Conservation (phyloP, 2,797 vertebrate species). For the Scolopax bukidnonensis region DNA sequence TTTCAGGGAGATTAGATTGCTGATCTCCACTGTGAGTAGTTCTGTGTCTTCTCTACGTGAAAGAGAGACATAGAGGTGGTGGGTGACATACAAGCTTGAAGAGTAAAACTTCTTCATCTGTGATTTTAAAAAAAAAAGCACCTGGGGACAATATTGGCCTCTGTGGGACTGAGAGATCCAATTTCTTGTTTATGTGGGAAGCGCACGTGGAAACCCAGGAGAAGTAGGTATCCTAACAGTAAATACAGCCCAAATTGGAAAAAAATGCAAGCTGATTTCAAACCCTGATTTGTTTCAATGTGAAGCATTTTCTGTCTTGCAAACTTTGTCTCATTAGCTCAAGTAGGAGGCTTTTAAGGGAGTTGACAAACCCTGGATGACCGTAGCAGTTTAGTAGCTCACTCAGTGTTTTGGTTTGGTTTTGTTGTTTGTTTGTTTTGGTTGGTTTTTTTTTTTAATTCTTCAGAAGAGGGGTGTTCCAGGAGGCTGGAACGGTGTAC, state of each 20-base stretch:
- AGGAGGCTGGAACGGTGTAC: not conserved
- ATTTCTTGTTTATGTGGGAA: not conserved
- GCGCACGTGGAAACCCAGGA: not conserved
- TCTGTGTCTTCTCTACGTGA: not conserved
- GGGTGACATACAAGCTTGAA: not conserved
- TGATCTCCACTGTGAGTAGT: not conserved
- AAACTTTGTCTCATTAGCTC: not conserved
- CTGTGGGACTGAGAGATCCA: not conserved
- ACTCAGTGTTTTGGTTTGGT: not conserved
- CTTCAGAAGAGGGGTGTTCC: not conserved
- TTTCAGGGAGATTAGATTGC: not conserved
- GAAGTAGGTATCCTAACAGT: not conserved
- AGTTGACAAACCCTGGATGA: not conserved
- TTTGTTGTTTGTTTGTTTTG: not conserved
- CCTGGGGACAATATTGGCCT: not conserved
- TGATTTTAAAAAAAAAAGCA: not conserved
- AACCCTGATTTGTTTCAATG: not conserved
- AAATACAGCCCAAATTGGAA: not conserved
- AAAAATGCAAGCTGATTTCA: not conserved
- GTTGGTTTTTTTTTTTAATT: not conserved
- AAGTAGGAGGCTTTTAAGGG: not conserved
- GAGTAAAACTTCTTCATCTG: not conserved
- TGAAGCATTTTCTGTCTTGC: not conserved
- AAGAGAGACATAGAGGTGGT: not conserved
- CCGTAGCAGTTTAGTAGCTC: not conserved